phyloP scores from a whole-genome alignment of 2,888 invertebrate species.

The Taenaris catops region DNA sequence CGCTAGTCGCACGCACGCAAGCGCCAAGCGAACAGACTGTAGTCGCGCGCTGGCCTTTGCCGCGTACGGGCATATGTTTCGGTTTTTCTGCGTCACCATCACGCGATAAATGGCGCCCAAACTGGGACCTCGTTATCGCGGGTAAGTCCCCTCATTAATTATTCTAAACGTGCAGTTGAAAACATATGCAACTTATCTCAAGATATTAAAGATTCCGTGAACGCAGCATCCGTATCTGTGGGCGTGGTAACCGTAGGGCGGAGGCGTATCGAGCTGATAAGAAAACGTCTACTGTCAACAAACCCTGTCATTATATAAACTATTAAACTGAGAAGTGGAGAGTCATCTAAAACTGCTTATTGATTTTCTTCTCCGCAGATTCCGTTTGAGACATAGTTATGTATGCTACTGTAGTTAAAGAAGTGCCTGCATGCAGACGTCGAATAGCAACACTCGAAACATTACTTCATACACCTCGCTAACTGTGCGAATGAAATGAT shows the following conservation, averaged over 20 bases:
- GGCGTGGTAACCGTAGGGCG: slow-evolving; percentile 65
- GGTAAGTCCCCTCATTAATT: slow-evolving; percentile 47
- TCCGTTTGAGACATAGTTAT: slow-evolving; percentile 37
- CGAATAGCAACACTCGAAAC: slow-evolving; percentile 9
- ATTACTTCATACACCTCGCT: no score
- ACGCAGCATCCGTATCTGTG: slow-evolving; percentile 55
- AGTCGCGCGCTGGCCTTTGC: slow-evolving; percentile 61
- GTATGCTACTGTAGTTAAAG: slow-evolving; percentile 51
- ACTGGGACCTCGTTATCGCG: slow-evolving; percentile 58
- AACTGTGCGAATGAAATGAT: no score
- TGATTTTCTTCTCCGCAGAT: slow-evolving; percentile 54
- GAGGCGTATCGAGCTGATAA: slow-evolving; percentile 61
- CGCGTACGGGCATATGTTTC: slow-evolving; percentile 40
- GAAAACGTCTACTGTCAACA: slow-evolving; percentile 72
- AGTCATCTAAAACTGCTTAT: slow-evolving; percentile 54
- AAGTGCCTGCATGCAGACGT: slow-evolving; percentile 37
- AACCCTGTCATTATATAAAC: slow-evolving; percentile 57
- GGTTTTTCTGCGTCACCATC: slow-evolving; percentile 39
- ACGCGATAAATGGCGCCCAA: slow-evolving; percentile 74
- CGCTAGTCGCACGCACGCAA: slow-evolving; percentile 56
- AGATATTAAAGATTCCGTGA: slow-evolving; percentile 33
- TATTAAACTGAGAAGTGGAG: slow-evolving; percentile 35
- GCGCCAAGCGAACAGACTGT: slow-evolving; percentile 42
- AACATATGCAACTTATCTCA: slow-evolving; percentile 5
- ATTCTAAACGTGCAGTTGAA: slow-evolving; percentile 3